phyloP scores from a whole-genome alignment of 2,888 invertebrate genomes.

The Eugnorisma glareosa region DNA sequence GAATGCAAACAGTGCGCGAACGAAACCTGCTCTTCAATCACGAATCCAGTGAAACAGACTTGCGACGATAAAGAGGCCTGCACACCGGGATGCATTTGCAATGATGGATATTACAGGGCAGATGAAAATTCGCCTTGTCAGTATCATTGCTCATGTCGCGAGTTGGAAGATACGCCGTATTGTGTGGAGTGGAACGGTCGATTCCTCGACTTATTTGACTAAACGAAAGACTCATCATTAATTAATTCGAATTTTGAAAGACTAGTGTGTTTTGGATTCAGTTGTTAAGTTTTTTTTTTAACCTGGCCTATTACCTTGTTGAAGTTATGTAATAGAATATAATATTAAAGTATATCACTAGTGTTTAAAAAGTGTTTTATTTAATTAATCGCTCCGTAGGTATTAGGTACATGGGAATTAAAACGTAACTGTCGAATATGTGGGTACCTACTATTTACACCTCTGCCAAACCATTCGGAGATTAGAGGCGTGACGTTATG shows the following conservation, averaged over 20 bases:
- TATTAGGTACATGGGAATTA: too few species aligned
- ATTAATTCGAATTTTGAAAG: background rate
- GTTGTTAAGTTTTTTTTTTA: background rate
- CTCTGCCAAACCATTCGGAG: too few species aligned
- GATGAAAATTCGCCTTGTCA: background rate
- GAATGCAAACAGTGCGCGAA: slow-evolving; percentile 3
- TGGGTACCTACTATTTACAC: too few species aligned
- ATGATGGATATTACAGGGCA: slow-evolving; percentile 1
- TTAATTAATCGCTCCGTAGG: too few species aligned
- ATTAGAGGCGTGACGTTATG: too few species aligned
- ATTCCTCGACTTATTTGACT: background rate
- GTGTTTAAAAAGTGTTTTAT: too few species aligned
- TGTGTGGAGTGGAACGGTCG: background rate
- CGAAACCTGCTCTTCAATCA: slow-evolving; percentile 8
- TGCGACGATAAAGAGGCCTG: background rate
- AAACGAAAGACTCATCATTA: too few species aligned
- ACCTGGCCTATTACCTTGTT: background rate
- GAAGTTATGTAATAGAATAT: background rate
- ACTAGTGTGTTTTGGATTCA: too few species aligned
- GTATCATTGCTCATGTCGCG: background rate
- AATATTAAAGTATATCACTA: too few species aligned
- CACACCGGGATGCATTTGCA: slow-evolving; percentile 7
- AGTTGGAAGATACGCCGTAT: background rate
- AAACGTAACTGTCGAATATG: too few species aligned
- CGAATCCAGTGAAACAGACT: background rate